Base-by-base conservation (phyloP, 2,888 invertebrate species). In the Physocephala rufipes region DNA sequence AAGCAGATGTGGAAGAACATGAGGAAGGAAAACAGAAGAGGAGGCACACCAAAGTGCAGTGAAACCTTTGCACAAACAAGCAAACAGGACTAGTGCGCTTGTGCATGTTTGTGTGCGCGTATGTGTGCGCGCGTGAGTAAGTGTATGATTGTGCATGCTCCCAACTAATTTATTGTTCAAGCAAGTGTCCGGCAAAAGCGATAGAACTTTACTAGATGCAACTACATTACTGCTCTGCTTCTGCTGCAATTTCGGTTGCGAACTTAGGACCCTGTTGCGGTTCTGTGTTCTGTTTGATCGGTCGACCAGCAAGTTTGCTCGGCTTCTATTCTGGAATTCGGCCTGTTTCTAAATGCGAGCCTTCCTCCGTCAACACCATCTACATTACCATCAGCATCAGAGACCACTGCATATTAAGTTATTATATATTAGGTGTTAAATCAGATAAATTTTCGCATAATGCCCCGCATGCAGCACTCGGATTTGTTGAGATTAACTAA, bases 351-450 rank as follows among this genome's bases (percentile, higher is more conserved):
- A 78, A 77, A 76, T 80, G 47, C 16, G 63, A 28, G 47, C 67
- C 9, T 16, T 30, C 30, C 15, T 30, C 24, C 58, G 26, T 12
- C 59, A 26, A 16, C 26, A 24, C 28, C 13, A 24, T 47, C 45
- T 15, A 13, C 63, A 63, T 28, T 30, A n/a, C 28, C 55, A 19
- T 45, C 62, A 16, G 74, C 59, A 68, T 21, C 68, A 59, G 58
- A 59, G 67, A 36, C 61, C 58, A n/a, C 76, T 84, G 85, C 84
- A 84, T 85, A 86, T 85, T 85, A 86, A 86, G 85, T 86, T 86
- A 86, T 86, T 86, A 86, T 86, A 86, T 86, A 86, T 86, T 86
- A 86, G 86, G 86, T 86, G 86, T 86, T 86, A 86, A 86, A 86
- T 86, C 86, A 86, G 86, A 86, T 86, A 86, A 86, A 86, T 86